Evolutionary conservation across 2,113 vertebrate genomes (phyloP).

Genomic region (Heterotilapia buettikoferi): DNA sequence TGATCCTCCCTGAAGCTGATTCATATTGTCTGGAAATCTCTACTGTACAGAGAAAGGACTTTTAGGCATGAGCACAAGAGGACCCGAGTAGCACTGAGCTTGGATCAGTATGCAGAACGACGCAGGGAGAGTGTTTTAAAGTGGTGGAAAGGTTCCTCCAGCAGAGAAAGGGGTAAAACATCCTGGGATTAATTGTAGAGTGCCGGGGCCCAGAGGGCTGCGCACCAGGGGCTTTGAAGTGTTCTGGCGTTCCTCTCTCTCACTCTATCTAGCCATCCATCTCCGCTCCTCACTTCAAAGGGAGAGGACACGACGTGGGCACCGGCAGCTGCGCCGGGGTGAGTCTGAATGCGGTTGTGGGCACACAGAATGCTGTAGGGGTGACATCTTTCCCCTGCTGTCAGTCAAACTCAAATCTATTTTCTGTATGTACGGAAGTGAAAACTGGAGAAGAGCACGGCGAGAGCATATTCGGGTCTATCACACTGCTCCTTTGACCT

Average conservation of each 20-base stretch:
- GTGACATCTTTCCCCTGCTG: slow-evolving; percentile 17
- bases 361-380: neutral
- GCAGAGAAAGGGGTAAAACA: slow-evolving; percentile 33
- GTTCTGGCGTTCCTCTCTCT: slow-evolving; percentile 34
- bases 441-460: neutral
- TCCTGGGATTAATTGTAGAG: slow-evolving; percentile 63
- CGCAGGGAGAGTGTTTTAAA: slow-evolving; percentile 24
- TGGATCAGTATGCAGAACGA: slow-evolving; percentile 19
- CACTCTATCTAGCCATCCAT: slow-evolving; percentile 38
- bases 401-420: slow-evolving; percentile 8
- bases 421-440: neutral
- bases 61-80: neutral
- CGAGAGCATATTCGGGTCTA: neutral
- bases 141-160: slow-evolving; percentile 28
- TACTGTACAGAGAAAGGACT: slow-evolving; percentile 2
- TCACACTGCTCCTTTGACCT: slow-evolving; percentile 22
- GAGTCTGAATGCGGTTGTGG: neutral
- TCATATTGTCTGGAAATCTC: neutral
- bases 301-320: slow-evolving; percentile 20
- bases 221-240: slow-evolving; percentile 57
- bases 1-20: neutral
- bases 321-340: neutral
- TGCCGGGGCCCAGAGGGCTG: slow-evolving; percentile 41
- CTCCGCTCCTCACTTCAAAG: slow-evolving; percentile 52
- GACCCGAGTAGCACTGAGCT: neutral